Base-by-base conservation (phyloP, 2,888 invertebrate genomes). In the Noctua janthe region DNA sequence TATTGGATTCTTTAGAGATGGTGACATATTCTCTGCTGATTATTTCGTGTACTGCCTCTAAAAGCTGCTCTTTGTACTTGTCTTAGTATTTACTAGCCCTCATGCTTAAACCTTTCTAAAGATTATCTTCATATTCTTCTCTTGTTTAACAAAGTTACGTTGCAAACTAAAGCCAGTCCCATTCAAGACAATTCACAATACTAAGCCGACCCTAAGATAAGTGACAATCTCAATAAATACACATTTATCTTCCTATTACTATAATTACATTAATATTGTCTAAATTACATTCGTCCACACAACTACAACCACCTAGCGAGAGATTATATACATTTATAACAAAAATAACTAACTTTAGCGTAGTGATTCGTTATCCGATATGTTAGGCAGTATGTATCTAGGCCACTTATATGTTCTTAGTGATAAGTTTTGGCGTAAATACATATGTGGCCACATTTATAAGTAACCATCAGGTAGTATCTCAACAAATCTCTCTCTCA, bases 311-410 rank as follows among this genome's bases (percentile, higher is more conserved):
- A 91, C 91, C 94, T 95, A 95, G 95, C 94, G 92, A 94, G 92
- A 94, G 93, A 93, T 93, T 94, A 90, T 92, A 92, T 94, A 95
- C 92, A 94, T 83, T 89, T 90, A 91, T 92, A 92, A 90, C 92
- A 92, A 93, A 94, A 94, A 94, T 94, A 94, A 93, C 92, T 92
- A 92, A 93, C 91, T 94, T 93, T 94, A 94, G 94, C 95, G 89
- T 94, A 94, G 87, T 94, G 94, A 94, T 95, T 94, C 93, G 89
- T 92, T 92, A 93, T 94, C 90, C 95, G 96, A 96, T 96, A 96
- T 96, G 96, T 96, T 92, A 96, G 96, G 95, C 96, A 94, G 93
- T 94, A 92, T 92, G 91, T 93, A 88, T 91, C 94, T 96, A 96
- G 95, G 95, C 95, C 95, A 94, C 94, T 82, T 88, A 93, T 71